Base-by-base conservation (phyloP, 2,113 vertebrate genomes). In the Riparia riparia region DNA sequence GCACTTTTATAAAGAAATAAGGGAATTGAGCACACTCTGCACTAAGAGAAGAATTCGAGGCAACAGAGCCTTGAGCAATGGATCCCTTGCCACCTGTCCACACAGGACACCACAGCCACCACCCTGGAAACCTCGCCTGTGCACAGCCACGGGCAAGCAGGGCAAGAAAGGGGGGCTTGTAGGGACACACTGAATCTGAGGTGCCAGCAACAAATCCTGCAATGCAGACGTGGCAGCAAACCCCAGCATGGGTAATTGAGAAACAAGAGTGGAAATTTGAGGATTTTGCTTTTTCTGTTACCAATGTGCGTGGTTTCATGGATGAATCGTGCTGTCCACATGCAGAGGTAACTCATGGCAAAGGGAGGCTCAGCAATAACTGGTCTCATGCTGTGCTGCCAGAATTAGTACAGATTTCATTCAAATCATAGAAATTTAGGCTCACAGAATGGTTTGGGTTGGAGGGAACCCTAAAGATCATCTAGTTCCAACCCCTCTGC, bases 331-430 rank as follows among this genome's bases (percentile, higher is more conserved):
- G n/a, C 0, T 57, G n/a, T 29, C 61, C 9, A 1, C 3, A 4
- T 1, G 37, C 0, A 53, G 49, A n/a, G 24, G 25, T 31, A 65
- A 37, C 37, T 69, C 71, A 29, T 0, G 2, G 56, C 63, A 82
- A 69, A 69, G 66, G 50, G 61, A 79, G 63, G 47, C 21, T 79
- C 5, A 1, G 34, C 29, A 60, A 50, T 13, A 49, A 53, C n/a
- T 5, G 32, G 24, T 21, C 65, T 45, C 0, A 0, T n/a, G 39
- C 51, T 78, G 28, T 0, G 0, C 34, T 80, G 79, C 34, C 76
- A 71, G 32, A 74, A 88, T 81, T 71, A 26, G 31, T 37, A 71
- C 14, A 49, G 56, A 39, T 78, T 90, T 86, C 68, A 42, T 45
- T 44, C 19, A 31, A 70, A 24, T 63, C 49, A 32, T 0, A 49